Evolutionary conservation across 2,113 vertebrate genomes (phyloP), one percentile per base, ranked within the genome.

Genomic region (Acrocephalus kingi): DNA sequence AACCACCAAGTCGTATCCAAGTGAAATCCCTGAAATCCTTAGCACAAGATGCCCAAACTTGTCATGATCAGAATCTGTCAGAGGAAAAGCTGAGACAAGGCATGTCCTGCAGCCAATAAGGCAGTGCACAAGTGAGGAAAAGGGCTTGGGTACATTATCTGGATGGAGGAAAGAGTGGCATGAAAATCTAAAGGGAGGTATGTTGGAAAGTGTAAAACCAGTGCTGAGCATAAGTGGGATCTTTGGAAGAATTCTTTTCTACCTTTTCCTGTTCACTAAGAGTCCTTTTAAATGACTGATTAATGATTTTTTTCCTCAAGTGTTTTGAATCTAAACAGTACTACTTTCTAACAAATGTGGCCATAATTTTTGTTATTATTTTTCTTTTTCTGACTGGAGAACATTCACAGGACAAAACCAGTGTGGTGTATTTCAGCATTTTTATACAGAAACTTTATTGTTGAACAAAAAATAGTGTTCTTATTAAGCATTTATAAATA

Each of bases 401-500:
- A 66, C 17, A n/a, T 11, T 33, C 31, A 55, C 14, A 37, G 51
- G 13, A 62, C 15, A 67, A 82, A 86, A 55, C 4, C 3, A 41
- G 5, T 8, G 49, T 45, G 28, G 19, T 5, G 3, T 17, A 43
- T 69, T 89, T 84, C 10, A 27, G 8, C 1, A 46, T 9, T 39
- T 83, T 78, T 46, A 15, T n/a, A 31, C 17, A 49, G 49, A 72
- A 92, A 49, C 43, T 33, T 19, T 54, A 61, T 35, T 33, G 23
- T 49, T 61, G 23, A 56, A 64, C 24, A 75, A 76, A 81, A 16
- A 6, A 68, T 7, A 10, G 5, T 35, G 23, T 2, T 59, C 85
- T 54, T 43, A 45, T 82, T 81, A 68, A 79, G 21, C 27, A 79
- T 85, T 90, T 90, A 58, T 90, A 90, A 94, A 79, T 83, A 94